phyloP scores from a whole-genome alignment of 2,888 invertebrate species.

The Oasisia sp. region DNA sequence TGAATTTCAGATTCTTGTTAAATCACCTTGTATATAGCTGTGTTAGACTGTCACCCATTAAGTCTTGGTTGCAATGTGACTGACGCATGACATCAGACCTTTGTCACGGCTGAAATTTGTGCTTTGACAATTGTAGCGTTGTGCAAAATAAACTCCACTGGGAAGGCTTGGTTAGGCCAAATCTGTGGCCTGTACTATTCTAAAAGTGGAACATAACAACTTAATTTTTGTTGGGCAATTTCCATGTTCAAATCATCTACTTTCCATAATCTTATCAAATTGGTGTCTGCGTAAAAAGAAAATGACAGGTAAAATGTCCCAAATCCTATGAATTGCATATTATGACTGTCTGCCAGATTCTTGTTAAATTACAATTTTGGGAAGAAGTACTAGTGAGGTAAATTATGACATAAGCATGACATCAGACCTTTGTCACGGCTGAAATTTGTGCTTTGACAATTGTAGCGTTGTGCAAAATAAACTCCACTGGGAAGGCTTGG shows the following conservation, averaged over 20 bases:
- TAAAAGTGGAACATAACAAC: neutral
- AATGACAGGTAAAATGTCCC: no score
- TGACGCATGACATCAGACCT: neutral
- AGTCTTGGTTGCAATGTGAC: neutral
- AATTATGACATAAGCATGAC: no score
- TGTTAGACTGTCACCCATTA: no score
- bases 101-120: neutral
- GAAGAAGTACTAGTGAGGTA: no score
- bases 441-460: neutral
- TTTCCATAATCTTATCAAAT: no score
- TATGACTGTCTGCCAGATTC: no score
- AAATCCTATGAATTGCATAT: no score
- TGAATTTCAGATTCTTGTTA: no score
- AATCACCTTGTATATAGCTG: no score
- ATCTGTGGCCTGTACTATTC: neutral
- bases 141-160: neutral
- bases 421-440: neutral
- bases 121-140: neutral
- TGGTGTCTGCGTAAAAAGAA: no score
- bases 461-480: neutral
- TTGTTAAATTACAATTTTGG: no score
- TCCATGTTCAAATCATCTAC: no score
- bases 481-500: slow-evolving; percentile 5
- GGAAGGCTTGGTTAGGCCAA: neutral
- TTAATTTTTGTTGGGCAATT: neutral